Evolutionary conservation across 23 tunicate species (phyloP).

Genomic region (Corella eumyota): DNA sequence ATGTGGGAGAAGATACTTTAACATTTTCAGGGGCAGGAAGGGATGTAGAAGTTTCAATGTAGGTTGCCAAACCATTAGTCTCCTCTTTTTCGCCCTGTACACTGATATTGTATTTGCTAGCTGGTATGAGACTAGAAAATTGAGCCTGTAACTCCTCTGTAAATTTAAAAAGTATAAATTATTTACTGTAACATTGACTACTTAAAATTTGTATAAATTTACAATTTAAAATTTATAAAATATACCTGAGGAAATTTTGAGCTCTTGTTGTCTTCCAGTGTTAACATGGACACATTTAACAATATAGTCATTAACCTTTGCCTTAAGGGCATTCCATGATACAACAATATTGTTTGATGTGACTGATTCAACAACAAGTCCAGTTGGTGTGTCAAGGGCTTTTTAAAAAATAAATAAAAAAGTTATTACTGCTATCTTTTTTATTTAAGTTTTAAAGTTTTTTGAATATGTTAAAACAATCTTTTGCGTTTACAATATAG

Average conservation of each 20-base stretch:
- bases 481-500: neutral
- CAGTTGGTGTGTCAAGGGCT: slow-evolving; percentile 12
- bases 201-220: neutral
- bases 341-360: slow-evolving; percentile 7
- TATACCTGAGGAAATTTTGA: slow-evolving; percentile 3
- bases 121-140: slow-evolving; percentile 1
- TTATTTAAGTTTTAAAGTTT: neutral
- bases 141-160: slow-evolving; percentile 2
- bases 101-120: slow-evolving; percentile 13
- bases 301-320: slow-evolving; percentile 8
- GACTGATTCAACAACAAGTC: neutral
- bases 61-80: neutral
- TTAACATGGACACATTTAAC: slow-evolving; percentile 3
- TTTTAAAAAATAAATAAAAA: neutral
- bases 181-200: neutral
- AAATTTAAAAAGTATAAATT: neutral
- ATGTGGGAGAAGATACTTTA: slow-evolving; percentile 8
- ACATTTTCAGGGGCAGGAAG: slow-evolving; percentile 4
- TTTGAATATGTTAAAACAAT: neutral
- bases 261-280: neutral
- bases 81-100: slow-evolving; percentile 4
- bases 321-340: slow-evolving; percentile 1
- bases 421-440: too few relatives aligned
- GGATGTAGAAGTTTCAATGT: neutral
- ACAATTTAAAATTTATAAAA: neutral